Evolutionary conservation across 1,140 invertebrate species (phyloP), one percentile per base, ranked within the genome.

Genomic region (Episyrphus balteatus): DNA sequence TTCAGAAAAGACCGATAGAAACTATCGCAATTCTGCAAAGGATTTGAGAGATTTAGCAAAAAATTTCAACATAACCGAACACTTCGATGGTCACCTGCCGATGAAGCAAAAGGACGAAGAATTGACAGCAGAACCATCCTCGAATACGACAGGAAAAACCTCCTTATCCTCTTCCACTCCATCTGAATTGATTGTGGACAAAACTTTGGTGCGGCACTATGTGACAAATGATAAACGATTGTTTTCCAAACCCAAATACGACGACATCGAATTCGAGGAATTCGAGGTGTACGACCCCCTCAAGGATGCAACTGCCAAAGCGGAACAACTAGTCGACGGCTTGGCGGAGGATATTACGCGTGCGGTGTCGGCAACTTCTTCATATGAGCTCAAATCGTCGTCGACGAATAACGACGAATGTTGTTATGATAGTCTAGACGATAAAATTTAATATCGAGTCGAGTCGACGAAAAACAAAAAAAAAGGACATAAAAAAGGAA

Each of bases 241-340:
- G 47, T 68, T 56, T 15, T 61, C 73, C 43, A 64, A 69, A 5
- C 75, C 74, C 43, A 82, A 82, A 56, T 81, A 82, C 55, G 80
- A 81, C 8, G 84, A 87, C 52, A 88, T 88, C 77, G 83, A 86
- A 55, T 88, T 88, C 50, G 84, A 88, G 66, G 80, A 84, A 50
- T 88, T 86, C 51, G 83, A 87, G 70, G 78, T 88, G 8, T 67
- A 67, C 33, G 62, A 67, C 57, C 65, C 64, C 12, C 55, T 51
- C 45, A 67, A 66, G 31, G 58, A 52, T 32, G 42, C 19, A n/a
- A 21, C n/a, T 8, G 11, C 11, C 10, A 10, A 21, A 18, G 21
- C 13, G 12, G 8, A 26, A 26, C 17, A 19, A 13, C 42, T 14
- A 43, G 26, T 21, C 13, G 36, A 37, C 13, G 10, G 36, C 10